Evolutionary conservation across 2,113 vertebrate genomes (phyloP).

Genomic region (Microtus richardsoni): DNA sequence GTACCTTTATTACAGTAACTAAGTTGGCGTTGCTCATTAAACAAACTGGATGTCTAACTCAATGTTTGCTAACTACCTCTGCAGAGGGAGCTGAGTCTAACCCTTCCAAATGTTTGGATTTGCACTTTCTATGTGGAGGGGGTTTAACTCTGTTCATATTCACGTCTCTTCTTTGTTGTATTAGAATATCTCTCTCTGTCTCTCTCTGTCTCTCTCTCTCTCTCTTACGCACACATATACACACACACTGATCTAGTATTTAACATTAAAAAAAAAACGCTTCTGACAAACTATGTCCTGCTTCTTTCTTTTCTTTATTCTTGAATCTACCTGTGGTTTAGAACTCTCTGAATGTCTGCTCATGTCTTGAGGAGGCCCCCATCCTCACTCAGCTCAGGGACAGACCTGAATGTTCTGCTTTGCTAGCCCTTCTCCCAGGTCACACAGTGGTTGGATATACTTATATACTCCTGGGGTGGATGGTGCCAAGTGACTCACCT

Average conservation of each 20-base stretch:
- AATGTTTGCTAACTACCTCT: neutral
- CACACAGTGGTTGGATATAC: neutral
- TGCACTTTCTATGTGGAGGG: neutral
- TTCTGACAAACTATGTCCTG: neutral
- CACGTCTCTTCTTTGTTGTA: neutral
- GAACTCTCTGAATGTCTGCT: neutral
- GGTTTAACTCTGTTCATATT: neutral
- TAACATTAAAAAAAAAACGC: neutral
- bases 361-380: neutral
- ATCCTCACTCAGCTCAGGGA: neutral
- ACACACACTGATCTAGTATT: neutral
- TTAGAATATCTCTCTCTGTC: neutral
- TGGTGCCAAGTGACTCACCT: neutral
- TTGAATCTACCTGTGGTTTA: neutral
- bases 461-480: neutral
- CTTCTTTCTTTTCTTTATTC: neutral
- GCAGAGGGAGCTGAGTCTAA: neutral
- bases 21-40: slow-evolving; percentile 22
- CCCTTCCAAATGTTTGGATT: neutral
- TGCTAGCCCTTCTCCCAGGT: neutral
- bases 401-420: neutral
- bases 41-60: slow-evolving; percentile 51
- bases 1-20: slow-evolving; percentile 52
- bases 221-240: neutral
- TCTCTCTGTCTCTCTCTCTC: too few species aligned